Percentiles rank a stretch among this genome's conserved stretches.
These are phyloP conservation scores for Dryas iulia DNA, from an alignment of 1,140 invertebrate genomes.

Conservation along the genomic window DNA sequence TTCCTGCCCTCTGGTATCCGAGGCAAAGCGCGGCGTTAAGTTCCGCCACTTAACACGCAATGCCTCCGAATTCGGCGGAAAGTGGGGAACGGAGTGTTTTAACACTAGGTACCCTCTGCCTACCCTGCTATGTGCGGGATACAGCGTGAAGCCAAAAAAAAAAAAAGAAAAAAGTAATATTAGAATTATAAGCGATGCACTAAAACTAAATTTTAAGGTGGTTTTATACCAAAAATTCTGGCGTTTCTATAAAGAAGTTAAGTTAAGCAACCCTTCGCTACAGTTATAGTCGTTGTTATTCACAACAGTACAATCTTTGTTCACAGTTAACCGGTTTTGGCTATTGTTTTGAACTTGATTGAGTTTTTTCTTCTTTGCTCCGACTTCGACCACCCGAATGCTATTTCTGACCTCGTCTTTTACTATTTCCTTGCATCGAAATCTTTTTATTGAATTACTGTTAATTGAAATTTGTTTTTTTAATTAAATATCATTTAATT, in stretches of 20 bases:
- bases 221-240: neutral
- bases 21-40: no score
- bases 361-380: neutral
- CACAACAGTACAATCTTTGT: neutral
- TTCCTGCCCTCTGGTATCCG: no score
- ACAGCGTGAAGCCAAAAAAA: no score
- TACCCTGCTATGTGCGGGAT: no score
- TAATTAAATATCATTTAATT: no score
- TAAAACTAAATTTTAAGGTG: no score
- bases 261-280: neutral
- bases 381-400: conserved; percentile 1
- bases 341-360: conserved; percentile 19
- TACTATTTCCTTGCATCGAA: neutral
- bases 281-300: neutral
- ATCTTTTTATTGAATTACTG: neutral
- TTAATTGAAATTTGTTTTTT: neutral
- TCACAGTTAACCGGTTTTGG: conserved; percentile 4
- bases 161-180: no score
- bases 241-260: neutral
- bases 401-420: neutral
- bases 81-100: no score
- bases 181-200: no score
- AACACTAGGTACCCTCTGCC: no score
- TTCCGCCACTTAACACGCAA: no score
- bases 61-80: no score